Evolutionary conservation across 2,797 vertebrate species (phyloP).

Genomic region (Eulemur albifrons): DNA sequence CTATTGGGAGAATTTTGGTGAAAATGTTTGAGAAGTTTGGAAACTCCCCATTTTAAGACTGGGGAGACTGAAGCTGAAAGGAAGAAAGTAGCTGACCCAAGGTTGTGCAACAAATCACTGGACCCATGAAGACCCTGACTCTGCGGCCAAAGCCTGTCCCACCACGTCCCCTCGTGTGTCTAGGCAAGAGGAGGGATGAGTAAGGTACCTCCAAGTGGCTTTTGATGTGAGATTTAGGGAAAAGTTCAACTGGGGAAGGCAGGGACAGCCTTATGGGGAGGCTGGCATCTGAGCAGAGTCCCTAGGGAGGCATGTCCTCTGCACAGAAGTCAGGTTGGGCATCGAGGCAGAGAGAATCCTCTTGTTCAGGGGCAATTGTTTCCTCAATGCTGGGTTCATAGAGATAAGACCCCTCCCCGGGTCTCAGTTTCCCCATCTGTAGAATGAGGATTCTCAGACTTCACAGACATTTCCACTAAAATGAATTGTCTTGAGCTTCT

Average conservation of each 20-base stretch:
- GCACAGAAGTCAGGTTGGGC: not conserved
- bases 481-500: not conserved
- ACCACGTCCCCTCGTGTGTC: not conserved
- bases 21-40: not conserved
- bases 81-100: constrained; percentile 16
- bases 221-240: not conserved
- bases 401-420: not conserved
- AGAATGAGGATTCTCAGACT: not conserved
- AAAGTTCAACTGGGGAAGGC: not conserved
- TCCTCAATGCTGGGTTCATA: not conserved
- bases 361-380: not conserved
- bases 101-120: not conserved
- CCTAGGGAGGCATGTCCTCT: not conserved
- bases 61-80: not conserved
- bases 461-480: not conserved
- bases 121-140: not conserved
- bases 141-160: not conserved
- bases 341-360: not conserved
- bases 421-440: not conserved
- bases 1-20: not conserved
- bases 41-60: constrained; percentile 14
- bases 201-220: not conserved
- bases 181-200: not conserved
- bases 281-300: not conserved
- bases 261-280: not conserved